These are phyloP conservation scores for Antechinus flavipes DNA, from an alignment of 2,113 vertebrate species.

Conservation along the genomic window DNA sequence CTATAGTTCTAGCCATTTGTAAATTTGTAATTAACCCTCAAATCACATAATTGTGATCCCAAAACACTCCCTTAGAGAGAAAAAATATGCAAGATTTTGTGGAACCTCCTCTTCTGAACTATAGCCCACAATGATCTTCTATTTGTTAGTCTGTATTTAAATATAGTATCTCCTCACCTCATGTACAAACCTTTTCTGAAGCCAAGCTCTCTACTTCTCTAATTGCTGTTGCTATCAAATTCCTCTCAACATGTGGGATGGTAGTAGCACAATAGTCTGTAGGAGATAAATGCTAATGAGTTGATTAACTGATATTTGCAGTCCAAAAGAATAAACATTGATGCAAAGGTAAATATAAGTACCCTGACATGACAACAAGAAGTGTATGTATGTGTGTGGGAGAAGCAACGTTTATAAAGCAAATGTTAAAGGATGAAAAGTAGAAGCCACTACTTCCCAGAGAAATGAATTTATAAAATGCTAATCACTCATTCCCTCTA, in stretches of 20 bases:
- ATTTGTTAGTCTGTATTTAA: background rate
- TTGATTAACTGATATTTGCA: background rate
- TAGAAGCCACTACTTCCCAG: background rate
- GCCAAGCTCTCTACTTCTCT: background rate
- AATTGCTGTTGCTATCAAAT: background rate
- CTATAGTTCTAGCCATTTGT: background rate
- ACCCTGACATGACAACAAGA: background rate
- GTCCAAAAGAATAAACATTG: background rate
- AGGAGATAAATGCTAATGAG: background rate
- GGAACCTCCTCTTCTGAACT: background rate
- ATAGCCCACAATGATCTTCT: background rate
- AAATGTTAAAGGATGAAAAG: background rate
- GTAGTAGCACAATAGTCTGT: background rate
- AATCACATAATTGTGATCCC: background rate
- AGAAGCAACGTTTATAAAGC: background rate
- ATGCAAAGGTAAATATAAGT: background rate
- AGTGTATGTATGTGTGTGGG: no score
- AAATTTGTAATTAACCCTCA: background rate
- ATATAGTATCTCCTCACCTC: background rate
- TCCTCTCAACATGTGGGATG: background rate
- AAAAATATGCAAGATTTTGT: background rate
- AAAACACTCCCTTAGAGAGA: background rate
- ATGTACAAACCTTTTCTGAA: background rate
- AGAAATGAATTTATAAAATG: background rate
- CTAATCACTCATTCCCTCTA: background rate